phyloP scores from a whole-genome alignment of 2,888 invertebrate species.

The Anagyrus pseudococci region DNA sequence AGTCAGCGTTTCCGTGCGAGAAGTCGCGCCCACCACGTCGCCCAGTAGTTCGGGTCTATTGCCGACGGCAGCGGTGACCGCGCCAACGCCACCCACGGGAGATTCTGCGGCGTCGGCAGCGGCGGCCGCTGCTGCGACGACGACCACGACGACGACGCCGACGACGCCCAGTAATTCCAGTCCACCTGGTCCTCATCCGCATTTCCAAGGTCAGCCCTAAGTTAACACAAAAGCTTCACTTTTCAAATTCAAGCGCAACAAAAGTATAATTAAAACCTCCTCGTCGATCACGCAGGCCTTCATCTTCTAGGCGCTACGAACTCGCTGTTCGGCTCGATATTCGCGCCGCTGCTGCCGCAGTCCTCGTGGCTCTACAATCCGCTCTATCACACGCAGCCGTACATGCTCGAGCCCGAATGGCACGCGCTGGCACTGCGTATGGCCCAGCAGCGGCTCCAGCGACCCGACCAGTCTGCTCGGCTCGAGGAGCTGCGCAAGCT shows the following conservation, averaged over 20 bases:
- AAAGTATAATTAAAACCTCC: too few species aligned
- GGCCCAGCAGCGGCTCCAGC: conserved; percentile 58
- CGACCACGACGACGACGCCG: conserved; percentile 47
- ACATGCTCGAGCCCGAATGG: conserved; percentile 58
- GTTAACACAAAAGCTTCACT: too few species aligned
- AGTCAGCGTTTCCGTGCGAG: conserved; percentile 57
- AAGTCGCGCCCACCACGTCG: conserved; percentile 53
- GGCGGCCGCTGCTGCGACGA: conserved; percentile 47
- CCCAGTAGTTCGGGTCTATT: conserved; percentile 57
- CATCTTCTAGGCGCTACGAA: conserved; percentile 54
- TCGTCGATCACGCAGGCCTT: conserved; percentile 41
- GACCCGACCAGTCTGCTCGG: conserved; percentile 52
- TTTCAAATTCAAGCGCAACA: too few species aligned
- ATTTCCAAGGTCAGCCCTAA: conserved; percentile 54
- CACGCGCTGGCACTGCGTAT: conserved; percentile 57
- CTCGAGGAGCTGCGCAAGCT: conserved; percentile 54
- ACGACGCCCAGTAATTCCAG: conserved; percentile 48
- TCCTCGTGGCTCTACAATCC: conserved; percentile 60
- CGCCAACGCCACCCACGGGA: conserved; percentile 55
- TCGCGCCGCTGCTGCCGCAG: conserved; percentile 57
- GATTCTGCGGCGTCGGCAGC: conserved; percentile 51
- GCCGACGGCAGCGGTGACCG: conserved; percentile 56
- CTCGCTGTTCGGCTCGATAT: conserved; percentile 59
- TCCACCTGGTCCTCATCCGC: conserved; percentile 56
- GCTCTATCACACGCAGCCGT: conserved; percentile 57